A percentile compares a stretch with the other conserved stretches of the same genome.
These are phyloP conservation scores for Drosophila mimetica DNA, from an alignment of 2,888 invertebrate genomes.

Conservation along the genomic window DNA sequence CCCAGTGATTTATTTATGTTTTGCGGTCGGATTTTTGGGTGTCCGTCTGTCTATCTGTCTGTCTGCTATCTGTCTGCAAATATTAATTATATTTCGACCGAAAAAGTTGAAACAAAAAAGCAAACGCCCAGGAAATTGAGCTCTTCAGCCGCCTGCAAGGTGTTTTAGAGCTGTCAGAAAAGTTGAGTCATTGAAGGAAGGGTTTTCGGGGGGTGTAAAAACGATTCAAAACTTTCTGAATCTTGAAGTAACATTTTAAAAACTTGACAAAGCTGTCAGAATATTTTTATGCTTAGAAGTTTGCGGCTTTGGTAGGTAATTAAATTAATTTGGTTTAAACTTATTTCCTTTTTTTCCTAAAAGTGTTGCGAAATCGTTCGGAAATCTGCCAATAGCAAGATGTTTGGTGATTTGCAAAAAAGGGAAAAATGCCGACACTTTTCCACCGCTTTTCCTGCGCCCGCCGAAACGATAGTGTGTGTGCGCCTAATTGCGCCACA, in stretches of 20 bases:
- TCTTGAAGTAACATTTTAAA: background rate
- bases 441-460: background rate
- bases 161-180: constrained; percentile 27
- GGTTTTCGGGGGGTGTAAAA: background rate
- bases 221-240: background rate
- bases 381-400: constrained; percentile 3
- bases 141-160: constrained; percentile 18
- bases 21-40: constrained; percentile 36
- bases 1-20: constrained; percentile 70
- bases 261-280: background rate
- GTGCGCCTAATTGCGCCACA: constrained; percentile 68
- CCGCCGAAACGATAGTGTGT: background rate
- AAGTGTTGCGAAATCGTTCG: background rate
- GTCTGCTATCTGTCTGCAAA: constrained; percentile 46
- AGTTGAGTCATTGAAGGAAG: background rate
- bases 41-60: constrained; percentile 1
- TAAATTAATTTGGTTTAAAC: background rate
- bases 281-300: background rate
- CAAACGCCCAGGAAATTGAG: constrained; percentile 12
- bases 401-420: constrained; percentile 15
- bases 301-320: background rate
- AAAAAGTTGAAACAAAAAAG: constrained; percentile 4
- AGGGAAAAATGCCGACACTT: constrained; percentile 1
- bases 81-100: constrained; percentile 56
- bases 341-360: background rate